Base-by-base conservation (phyloP, 1,140 invertebrate species). In the Triops longicaudatus region DNA sequence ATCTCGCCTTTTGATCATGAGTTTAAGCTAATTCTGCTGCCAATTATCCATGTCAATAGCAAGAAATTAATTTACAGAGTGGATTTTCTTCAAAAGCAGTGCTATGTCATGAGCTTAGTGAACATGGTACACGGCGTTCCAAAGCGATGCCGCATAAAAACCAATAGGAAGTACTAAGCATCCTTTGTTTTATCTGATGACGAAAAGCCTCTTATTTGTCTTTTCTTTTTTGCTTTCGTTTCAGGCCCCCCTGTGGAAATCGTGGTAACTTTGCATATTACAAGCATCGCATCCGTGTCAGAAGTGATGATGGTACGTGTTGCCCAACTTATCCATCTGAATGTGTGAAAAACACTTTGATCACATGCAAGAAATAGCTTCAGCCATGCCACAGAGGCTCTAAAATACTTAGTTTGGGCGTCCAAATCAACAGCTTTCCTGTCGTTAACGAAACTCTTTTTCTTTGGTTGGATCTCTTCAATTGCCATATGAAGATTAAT, bases 211-310 rank as follows among this genome's bases (percentile, higher is more conserved):
- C 27, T 73, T 73, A 73, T 73, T 27, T 77, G 27, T 77, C 28
- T 11, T 63, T n/a, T n/a, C n/a, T n/a, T n/a, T n/a, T 63, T 14
- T 63, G n/a, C 78, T 80, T 79, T 81, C 88, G 88, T 94, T 94
- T 81, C 92, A 96, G 94, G 93, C 92, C 91, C 92, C 85, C 93
- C 95, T 83, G 94, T 96, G 87, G 93, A 95, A 87, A 94, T 97
- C 84, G 94, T 94, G 85, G 94, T 98, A 87, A 97, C 96, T 87
- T 96, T 97, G 93, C 95, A 95, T 89, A 93, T 98, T 87, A 93
- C 96, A 87, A 96, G 93, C 90, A 97, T 98, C 89, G 95, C 93
- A 89, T 97, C 95, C 86, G 93, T 98, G 86, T 97, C 95, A 86
- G 96, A 98, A 91, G 95, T 98, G 85, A 90, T 95, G 88, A 98